Evolutionary conservation across 92 coral and sea anemone genomes (phyloP).

Genomic region (Umimayanthus kanabou): DNA sequence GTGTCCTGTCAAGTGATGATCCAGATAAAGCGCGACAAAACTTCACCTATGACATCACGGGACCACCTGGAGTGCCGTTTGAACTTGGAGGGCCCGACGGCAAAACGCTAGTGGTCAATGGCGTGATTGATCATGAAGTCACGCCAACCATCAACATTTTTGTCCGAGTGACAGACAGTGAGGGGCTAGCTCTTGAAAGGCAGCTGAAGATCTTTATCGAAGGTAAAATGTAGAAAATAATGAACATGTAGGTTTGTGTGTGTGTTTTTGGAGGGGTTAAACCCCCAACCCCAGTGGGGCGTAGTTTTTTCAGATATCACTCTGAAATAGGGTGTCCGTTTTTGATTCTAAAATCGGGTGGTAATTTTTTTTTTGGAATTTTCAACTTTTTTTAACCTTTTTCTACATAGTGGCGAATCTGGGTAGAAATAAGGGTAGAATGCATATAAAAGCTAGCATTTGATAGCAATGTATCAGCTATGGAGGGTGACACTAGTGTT

Average conservation of each 20-base stretch:
- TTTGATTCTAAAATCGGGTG: background rate
- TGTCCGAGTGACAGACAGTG: constrained; percentile 73
- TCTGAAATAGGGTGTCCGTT: background rate
- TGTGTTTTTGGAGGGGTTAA: too few species aligned
- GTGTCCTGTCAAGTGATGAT: constrained; percentile 75
- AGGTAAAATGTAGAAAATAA: constrained; percentile 53
- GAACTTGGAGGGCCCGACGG: constrained; percentile 60
- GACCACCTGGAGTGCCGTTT: constrained; percentile 63
- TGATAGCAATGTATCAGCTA: too few species aligned
- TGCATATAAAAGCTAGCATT: too few species aligned
- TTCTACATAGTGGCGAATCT: too few species aligned
- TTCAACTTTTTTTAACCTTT: too few species aligned
- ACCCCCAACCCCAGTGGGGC: too few species aligned
- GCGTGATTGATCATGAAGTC: constrained; percentile 73
- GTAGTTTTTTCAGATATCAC: background rate
- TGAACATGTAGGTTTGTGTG: background rate
- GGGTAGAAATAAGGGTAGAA: too few species aligned
- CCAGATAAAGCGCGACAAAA: constrained; percentile 72
- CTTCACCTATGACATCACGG: constrained; percentile 67
- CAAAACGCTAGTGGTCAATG: constrained; percentile 65
- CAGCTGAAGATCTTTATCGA: constrained; percentile 59
- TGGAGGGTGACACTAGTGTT: too few species aligned
- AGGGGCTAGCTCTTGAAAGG: constrained; percentile 68
- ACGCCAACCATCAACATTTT: constrained; percentile 55
- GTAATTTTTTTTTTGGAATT: background rate